Evolutionary conservation across 92 coral and sea anemone genomes (phyloP).

Genomic region (Actinernus sp.): DNA sequence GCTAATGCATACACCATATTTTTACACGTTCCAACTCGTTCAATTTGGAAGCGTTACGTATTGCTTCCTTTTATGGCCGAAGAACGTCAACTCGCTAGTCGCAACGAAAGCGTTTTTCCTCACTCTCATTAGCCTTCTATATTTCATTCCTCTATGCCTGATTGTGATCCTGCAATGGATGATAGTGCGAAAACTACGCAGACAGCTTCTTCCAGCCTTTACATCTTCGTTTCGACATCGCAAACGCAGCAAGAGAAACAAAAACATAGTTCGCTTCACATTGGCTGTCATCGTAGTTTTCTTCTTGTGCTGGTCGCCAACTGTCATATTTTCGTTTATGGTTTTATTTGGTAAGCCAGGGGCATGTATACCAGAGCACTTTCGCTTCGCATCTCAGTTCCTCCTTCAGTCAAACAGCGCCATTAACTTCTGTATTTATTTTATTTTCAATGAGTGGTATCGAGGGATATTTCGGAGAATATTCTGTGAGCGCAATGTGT

Average conservation of each 20-base stretch:
- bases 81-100: constrained; percentile 8
- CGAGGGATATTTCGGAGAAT: constrained; percentile 30
- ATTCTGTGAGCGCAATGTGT: constrained; percentile 4
- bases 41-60: constrained; percentile 24
- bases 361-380: constrained; percentile 37
- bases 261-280: constrained; percentile 52
- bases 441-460: constrained; percentile 59
- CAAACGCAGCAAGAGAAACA: constrained; percentile 46
- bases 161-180: constrained; percentile 45
- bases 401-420: constrained; percentile 66
- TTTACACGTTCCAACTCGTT: constrained; percentile 57
- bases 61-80: constrained; percentile 55
- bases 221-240: constrained; percentile 46
- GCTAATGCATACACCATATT: constrained; percentile 52
- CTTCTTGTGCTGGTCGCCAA: constrained; percentile 72
- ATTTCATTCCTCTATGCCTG: constrained; percentile 46
- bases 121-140: constrained; percentile 42
- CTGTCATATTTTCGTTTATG: constrained; percentile 49
- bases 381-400: constrained; percentile 63
- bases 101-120: constrained; percentile 53
- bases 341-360: constrained; percentile 24
- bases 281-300: constrained; percentile 63
- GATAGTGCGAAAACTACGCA: constrained; percentile 49
- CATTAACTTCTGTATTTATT: constrained; percentile 62
- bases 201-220: constrained; percentile 50